Conservation (phyloP, 2,797 vertebrate genomes). For the Arrhamphus sclerolepis region DNA sequence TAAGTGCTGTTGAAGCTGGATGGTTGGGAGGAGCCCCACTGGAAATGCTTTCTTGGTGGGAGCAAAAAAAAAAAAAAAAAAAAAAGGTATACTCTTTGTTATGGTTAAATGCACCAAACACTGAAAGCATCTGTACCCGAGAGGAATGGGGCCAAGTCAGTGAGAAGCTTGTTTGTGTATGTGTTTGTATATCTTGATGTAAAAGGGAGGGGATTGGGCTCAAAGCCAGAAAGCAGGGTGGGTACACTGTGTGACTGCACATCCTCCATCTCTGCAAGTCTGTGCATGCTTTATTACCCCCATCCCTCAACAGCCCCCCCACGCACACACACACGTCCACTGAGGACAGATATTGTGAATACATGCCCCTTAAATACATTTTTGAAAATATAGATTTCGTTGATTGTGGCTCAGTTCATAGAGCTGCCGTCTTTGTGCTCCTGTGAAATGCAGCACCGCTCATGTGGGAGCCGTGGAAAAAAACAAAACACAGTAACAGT, state of each 20-base stretch:
- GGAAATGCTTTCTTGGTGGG: constrained; percentile 4
- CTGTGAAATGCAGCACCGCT: constrained; percentile 36
- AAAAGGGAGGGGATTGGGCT: constrained; percentile 49
- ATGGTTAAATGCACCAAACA: constrained; percentile 35
- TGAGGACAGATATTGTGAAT: constrained; percentile 25
- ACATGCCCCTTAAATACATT: constrained; percentile 26
- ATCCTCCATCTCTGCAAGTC: constrained; percentile 60
- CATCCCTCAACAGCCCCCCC: no score
- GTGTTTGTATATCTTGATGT: constrained; percentile 25
- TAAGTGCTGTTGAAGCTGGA: constrained; percentile 17
- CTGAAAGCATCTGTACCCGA: constrained; percentile 29
- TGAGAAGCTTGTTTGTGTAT: constrained; percentile 17
- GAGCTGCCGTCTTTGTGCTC: constrained; percentile 33
- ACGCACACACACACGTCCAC: no score
- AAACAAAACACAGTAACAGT: constrained; percentile 22
- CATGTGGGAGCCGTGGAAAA: constrained; percentile 22
- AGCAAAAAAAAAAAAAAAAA: neutral
- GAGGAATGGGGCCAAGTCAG: constrained; percentile 26
- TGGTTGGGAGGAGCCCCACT: neutral
- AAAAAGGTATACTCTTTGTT: constrained; percentile 4
- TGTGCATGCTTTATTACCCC: constrained; percentile 52
- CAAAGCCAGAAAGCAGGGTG: constrained; percentile 57
- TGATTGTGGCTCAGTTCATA: constrained; percentile 20
- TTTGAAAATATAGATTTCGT: constrained; percentile 32
- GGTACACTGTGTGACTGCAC: constrained; percentile 58